phyloP scores from a whole-genome alignment of 2,113 vertebrate genomes.

The Gambusia holbrooki region DNA sequence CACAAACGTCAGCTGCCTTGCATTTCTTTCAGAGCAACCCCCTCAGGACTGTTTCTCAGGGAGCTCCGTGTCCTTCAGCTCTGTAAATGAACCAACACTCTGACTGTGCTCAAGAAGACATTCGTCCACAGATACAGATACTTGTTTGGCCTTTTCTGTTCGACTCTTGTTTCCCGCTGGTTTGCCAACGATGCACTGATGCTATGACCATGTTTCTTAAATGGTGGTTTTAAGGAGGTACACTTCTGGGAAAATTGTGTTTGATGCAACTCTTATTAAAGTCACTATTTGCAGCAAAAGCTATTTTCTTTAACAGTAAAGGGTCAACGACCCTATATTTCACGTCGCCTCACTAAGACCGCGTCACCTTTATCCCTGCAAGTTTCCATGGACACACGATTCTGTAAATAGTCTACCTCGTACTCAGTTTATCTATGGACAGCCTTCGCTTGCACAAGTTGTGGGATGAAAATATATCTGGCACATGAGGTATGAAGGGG shows the following conservation, averaged over 20 bases:
- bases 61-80: conserved; percentile 60
- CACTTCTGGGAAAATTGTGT: background rate
- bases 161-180: background rate
- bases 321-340: background rate
- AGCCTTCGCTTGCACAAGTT: conserved; percentile 17
- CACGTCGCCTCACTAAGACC: background rate
- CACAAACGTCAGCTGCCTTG: conserved; percentile 42
- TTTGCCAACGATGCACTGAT: conserved; percentile 3
- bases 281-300: background rate
- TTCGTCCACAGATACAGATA: conserved; percentile 25
- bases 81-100: conserved; percentile 46
- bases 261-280: background rate
- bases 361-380: background rate
- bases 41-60: conserved; percentile 54
- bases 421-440: conserved; percentile 25
- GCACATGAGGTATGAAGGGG: conserved; percentile 19
- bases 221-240: background rate
- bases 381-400: conserved; percentile 30
- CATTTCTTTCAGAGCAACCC: conserved; percentile 55
- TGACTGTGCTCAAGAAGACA: conserved; percentile 35
- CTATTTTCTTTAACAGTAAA: background rate
- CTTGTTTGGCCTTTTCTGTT: conserved; percentile 8
- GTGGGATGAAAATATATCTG: conserved; percentile 25
- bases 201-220: background rate
- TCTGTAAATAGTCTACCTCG: conserved; percentile 23